Conservation (phyloP, 2,797 vertebrate genomes). For the Craterocephalus amniculus region DNA sequence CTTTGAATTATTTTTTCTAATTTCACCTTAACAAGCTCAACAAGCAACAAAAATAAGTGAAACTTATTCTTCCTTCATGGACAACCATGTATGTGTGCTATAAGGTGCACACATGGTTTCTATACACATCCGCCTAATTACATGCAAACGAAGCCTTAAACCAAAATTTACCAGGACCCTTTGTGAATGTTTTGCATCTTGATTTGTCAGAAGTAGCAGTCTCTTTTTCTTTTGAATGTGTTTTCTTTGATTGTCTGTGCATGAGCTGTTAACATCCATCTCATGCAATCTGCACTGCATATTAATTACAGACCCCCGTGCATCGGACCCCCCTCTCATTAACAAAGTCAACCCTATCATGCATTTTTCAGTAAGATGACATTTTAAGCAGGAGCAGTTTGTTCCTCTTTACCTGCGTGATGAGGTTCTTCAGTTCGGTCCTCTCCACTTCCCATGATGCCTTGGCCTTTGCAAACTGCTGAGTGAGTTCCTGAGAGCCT, state of each 20-base stretch:
- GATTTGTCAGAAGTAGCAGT: not conserved
- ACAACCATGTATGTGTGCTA: not conserved
- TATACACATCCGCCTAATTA: not conserved
- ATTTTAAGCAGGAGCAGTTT: not conserved
- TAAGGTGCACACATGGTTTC: not conserved
- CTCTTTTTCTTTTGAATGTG: not conserved
- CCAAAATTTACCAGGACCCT: not conserved
- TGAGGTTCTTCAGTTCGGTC: slow-evolving; percentile 90
- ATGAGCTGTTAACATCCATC: not conserved
- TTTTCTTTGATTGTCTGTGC: not conserved
- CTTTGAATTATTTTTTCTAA: not conserved
- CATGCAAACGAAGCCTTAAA: not conserved
- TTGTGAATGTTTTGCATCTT: not conserved
- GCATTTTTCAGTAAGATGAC: not conserved
- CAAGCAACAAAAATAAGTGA: not conserved
- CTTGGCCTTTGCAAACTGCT: slow-evolving; percentile 98
- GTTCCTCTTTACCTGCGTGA: slow-evolving; percentile 84
- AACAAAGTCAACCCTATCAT: not conserved
- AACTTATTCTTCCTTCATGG: not conserved
- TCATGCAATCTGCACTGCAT: not conserved
- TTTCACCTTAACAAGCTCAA: not conserved
- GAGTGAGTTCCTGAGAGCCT: slow-evolving; percentile 92
- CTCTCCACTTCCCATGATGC: slow-evolving; percentile 96
- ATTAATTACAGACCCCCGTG: too few species aligned
- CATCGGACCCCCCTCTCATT: not conserved